phyloP scores from a whole-genome alignment of 2,797 vertebrate genomes.

The Hozukius guyotensis region DNA sequence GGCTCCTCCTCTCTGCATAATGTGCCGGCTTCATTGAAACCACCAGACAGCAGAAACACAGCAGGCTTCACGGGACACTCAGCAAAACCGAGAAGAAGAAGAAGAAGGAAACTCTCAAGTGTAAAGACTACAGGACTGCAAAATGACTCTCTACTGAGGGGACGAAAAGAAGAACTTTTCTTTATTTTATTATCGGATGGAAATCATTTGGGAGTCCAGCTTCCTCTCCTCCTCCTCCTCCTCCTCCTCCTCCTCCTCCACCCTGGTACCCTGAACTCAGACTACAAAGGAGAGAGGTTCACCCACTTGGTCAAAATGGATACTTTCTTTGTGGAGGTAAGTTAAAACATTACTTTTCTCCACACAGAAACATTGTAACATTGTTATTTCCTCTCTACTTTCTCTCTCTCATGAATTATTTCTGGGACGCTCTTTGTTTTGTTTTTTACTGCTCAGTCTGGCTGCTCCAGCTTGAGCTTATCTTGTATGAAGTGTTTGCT shows the following conservation, averaged over 20 bases:
- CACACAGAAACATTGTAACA: too few species aligned
- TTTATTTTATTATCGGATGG: constrained; percentile 65
- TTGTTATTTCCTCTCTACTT: neutral
- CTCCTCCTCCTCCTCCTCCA: constrained; percentile 45
- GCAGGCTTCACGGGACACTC: constrained; percentile 36
- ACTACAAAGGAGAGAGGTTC: constrained; percentile 69
- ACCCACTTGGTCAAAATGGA: constrained; percentile 61
- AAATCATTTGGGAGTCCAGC: constrained; percentile 56
- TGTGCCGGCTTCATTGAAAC: constrained; percentile 75
- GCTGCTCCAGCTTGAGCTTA: neutral
- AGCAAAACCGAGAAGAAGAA: neutral
- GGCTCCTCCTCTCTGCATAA: constrained; percentile 74
- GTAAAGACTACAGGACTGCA: neutral
- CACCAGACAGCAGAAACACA: constrained; percentile 42
- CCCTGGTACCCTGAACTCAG: constrained; percentile 74
- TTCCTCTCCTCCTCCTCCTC: constrained; percentile 46
- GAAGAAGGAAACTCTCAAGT: neutral
- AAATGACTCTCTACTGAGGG: constrained; percentile 10
- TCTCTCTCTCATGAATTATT: neutral
- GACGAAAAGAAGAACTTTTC: neutral
- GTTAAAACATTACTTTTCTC: neutral
- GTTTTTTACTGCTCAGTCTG: neutral
- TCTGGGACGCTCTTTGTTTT: constrained; percentile 49
- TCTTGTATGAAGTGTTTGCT: neutral
- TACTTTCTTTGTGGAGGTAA: constrained; percentile 73